Conservation (phyloP, 2,888 invertebrate species). For the Eristalis arbustorum region DNA sequence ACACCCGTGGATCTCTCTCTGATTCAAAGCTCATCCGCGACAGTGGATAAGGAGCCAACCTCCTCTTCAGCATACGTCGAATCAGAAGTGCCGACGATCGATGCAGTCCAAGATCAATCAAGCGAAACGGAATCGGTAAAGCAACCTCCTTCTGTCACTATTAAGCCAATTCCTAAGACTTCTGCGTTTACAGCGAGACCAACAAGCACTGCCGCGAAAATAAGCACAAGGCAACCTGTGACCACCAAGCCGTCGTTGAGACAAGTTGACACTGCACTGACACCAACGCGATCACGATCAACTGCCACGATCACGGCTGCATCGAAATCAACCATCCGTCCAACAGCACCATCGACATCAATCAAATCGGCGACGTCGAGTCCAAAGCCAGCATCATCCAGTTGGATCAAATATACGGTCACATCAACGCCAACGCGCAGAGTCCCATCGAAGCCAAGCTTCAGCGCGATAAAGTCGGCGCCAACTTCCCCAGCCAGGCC, state of each 20-base stretch:
- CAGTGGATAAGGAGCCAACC: background rate
- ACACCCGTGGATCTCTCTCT: background rate
- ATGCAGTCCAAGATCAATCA: background rate
- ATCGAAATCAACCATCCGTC: background rate
- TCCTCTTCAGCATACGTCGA: background rate
- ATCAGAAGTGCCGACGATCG: background rate
- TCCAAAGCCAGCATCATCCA: background rate
- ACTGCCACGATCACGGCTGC: background rate
- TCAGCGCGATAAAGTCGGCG: background rate
- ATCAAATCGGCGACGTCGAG: background rate
- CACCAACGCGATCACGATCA: background rate
- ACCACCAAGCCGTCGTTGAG: background rate
- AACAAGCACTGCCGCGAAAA: background rate
- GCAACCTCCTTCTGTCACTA: background rate
- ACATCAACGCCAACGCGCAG: background rate
- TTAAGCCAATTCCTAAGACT: background rate
- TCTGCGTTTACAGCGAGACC: background rate
- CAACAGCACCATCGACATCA: background rate
- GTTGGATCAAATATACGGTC: background rate
- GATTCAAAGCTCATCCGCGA: background rate
- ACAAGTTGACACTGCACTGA: background rate
- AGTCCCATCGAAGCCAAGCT: background rate
- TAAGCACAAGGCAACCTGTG: background rate
- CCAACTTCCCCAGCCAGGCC: background rate
- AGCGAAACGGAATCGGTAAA: background rate